Conservation (phyloP, 2,797 vertebrate species). For the Paedocypris micromegethes region DNA sequence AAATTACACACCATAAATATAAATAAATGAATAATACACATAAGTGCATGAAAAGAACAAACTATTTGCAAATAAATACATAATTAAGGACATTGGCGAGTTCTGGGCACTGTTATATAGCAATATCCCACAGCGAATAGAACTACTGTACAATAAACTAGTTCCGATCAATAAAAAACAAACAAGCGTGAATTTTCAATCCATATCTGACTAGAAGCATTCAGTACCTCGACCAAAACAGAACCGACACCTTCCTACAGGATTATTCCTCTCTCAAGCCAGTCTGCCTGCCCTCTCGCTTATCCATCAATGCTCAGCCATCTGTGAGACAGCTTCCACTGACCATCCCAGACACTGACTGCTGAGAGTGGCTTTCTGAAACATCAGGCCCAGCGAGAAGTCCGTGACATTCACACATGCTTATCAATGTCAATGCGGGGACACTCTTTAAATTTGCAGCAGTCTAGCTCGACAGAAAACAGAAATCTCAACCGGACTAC, state of each 20-base stretch:
- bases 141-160: too few relatives aligned
- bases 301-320: slow-evolving; percentile 27
- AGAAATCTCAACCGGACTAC: too few relatives aligned
- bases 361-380: not conserved
- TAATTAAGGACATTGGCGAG: too few relatives aligned
- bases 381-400: slow-evolving; percentile 3
- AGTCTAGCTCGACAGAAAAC: not conserved
- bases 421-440: not conserved
- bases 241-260: slow-evolving; percentile 10
- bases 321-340: slow-evolving; percentile 24
- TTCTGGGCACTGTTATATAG: too few relatives aligned
- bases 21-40: too few relatives aligned
- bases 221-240: slow-evolving; percentile 8
- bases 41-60: too few relatives aligned
- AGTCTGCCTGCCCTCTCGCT: slow-evolving; percentile 24
- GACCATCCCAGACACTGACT: too few relatives aligned
- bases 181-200: slow-evolving; percentile 11
- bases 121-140: too few relatives aligned
- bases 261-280: slow-evolving; percentile 25
- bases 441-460: not conserved
- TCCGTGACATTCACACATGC: slow-evolving; percentile 27
- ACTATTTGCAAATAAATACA: too few relatives aligned
- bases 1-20: too few relatives aligned
- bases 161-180: too few relatives aligned
- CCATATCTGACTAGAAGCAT: slow-evolving; percentile 6